phyloP scores from a whole-genome alignment of 2,797 vertebrate species.

The Borostomias antarcticus region DNA sequence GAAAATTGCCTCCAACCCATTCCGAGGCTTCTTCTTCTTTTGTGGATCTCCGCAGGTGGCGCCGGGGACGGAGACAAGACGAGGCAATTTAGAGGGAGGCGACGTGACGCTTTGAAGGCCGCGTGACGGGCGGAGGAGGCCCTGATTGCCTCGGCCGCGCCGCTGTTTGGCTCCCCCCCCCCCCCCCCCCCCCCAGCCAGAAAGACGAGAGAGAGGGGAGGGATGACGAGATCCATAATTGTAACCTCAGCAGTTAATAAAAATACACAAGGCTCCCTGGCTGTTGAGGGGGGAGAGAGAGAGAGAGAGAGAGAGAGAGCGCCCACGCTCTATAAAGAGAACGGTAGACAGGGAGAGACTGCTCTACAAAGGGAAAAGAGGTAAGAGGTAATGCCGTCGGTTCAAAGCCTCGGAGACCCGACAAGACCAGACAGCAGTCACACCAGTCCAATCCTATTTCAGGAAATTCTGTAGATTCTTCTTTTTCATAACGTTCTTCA shows the following conservation, averaged over 20 bases:
- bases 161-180: conserved; percentile 64
- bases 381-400: conserved; percentile 32
- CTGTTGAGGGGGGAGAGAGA: conserved; percentile 53
- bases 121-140: conserved; percentile 64
- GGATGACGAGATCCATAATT: conserved; percentile 64
- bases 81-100: conserved; percentile 74
- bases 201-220: conserved; percentile 43
- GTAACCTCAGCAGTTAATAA: conserved; percentile 64
- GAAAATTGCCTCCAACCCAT: conserved; percentile 61
- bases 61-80: conserved; percentile 43
- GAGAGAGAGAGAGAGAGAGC: conserved; percentile 4
- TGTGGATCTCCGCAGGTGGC: conserved; percentile 69
- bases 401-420: conserved; percentile 45
- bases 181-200: conserved; percentile 53
- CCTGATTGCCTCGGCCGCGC: conserved; percentile 66
- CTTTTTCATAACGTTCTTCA: conserved; percentile 12
- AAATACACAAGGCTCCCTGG: conserved; percentile 43
- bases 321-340: no score
- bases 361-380: conserved; percentile 20
- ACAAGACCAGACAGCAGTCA: conserved; percentile 43
- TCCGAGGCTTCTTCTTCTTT: conserved; percentile 35
- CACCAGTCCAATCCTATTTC: conserved; percentile 53
- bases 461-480: conserved; percentile 38
- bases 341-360: conserved; percentile 3
- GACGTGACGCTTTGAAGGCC: conserved; percentile 79